Evolutionary conservation across 2,797 vertebrate species (phyloP).

Genomic region (Crax fasciolata): DNA sequence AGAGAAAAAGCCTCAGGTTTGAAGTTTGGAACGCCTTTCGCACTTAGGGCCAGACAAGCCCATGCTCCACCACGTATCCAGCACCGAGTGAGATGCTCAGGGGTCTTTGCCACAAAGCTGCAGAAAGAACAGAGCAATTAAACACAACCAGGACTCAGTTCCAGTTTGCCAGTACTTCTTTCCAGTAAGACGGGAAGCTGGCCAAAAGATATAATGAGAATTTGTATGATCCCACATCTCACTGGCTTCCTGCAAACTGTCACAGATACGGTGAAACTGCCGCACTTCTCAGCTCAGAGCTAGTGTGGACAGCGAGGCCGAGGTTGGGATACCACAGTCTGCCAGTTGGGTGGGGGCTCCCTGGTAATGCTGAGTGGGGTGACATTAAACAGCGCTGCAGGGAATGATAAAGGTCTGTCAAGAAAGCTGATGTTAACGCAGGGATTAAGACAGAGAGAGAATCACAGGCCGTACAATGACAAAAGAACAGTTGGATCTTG

Average conservation of each 20-base stretch:
- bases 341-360: background rate
- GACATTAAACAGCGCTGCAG: background rate
- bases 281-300: background rate
- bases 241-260: background rate
- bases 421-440: background rate
- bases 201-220: background rate
- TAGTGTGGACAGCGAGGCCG: background rate
- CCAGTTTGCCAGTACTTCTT: background rate
- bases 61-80: background rate
- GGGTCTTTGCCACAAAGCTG: background rate
- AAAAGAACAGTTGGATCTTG: background rate
- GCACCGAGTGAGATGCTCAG: background rate
- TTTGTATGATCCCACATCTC: background rate
- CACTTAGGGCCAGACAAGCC: background rate
- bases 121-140: background rate
- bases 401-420: background rate
- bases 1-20: background rate
- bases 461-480: background rate
- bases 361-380: background rate
- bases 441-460: background rate
- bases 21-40: background rate
- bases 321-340: background rate
- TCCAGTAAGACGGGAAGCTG: background rate
- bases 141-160: background rate
- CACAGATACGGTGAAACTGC: background rate